Base-by-base conservation (phyloP, 2,797 vertebrate species). In the Jordanella pulchra region DNA sequence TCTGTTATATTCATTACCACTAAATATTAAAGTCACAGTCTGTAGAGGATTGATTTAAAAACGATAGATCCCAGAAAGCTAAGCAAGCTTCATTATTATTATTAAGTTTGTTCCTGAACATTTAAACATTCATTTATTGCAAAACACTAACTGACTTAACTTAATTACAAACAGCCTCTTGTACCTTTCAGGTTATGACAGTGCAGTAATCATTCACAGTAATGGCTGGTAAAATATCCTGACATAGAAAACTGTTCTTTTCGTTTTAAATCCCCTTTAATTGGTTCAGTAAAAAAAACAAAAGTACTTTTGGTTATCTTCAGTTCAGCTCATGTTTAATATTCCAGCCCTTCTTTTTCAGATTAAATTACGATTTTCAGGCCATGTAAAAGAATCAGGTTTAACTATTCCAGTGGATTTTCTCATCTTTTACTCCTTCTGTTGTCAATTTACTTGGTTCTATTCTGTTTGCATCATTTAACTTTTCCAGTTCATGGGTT, bases 361-460 rank as follows among this genome's bases (percentile, higher is more conserved):
- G 13, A 11, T 55, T 25, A 35, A 28, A 17, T 9, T 27, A 42
- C 25, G 10, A 14, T 61, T 56, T 67, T 51, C 13, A 25, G 5
- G 48, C 25, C 25, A 53, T 35, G 28, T 27, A 1, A 50, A 21
- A 50, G 13, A 13, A 10, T 39, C 30, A 39, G 17, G 35, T 17
- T 11, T 10, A 25, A 3, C 25, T 61, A 64, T 53, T 51, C 7
- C n/a, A 48, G 25, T 0, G n/a, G 1, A 5, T 65, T 66, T n/a
- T 30, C 10, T 27, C 28, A 32, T 47, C 25, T 74, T 42, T 42
- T 4, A 60, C 7, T 42, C 9, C 13, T 60, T 67, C 13, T 28
- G 55, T 60, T 61, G 45, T 18, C 61, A 0, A 67, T 67, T 73
- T 67, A 72, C 71, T 42, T 60, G 32, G 12, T 35, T 39, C 12